Evolutionary conservation across 2,113 vertebrate species (phyloP).

Genomic region (Mohoua ochrocephala): DNA sequence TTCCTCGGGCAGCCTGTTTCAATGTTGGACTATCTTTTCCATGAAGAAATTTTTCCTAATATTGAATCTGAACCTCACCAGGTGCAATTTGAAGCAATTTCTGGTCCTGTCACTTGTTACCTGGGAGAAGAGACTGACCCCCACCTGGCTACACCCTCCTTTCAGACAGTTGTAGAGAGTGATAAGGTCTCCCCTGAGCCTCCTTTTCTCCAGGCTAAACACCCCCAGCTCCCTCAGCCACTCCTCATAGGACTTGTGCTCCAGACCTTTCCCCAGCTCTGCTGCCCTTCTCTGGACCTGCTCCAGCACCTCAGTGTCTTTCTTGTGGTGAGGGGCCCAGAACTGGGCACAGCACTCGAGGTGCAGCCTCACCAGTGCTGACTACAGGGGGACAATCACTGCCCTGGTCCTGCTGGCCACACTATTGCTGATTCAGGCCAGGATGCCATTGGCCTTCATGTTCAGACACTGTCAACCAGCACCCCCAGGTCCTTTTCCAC

Average conservation of each 20-base stretch:
- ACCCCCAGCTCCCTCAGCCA: accelerated
- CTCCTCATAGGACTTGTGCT: accelerated
- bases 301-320: background rate
- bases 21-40: background rate
- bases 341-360: background rate
- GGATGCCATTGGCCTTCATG: accelerated
- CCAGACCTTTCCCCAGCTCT: background rate
- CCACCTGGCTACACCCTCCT: accelerated
- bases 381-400: background rate
- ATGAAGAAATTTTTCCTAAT: background rate
- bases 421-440: background rate
- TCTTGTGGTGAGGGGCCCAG: background rate
- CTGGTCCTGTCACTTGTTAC: background rate
- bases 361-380: accelerated
- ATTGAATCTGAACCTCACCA: background rate
- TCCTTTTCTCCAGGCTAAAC: background rate
- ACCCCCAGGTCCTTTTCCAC: background rate
- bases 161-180: background rate
- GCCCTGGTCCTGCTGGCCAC: background rate
- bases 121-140: accelerated
- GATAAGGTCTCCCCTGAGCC: accelerated
- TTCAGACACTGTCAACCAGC: accelerated
- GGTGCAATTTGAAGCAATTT: background rate
- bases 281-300: accelerated
- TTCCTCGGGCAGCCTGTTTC: background rate